Evolutionary conservation across 2,797 vertebrate genomes (phyloP).

Genomic region (Enoplosus armatus): DNA sequence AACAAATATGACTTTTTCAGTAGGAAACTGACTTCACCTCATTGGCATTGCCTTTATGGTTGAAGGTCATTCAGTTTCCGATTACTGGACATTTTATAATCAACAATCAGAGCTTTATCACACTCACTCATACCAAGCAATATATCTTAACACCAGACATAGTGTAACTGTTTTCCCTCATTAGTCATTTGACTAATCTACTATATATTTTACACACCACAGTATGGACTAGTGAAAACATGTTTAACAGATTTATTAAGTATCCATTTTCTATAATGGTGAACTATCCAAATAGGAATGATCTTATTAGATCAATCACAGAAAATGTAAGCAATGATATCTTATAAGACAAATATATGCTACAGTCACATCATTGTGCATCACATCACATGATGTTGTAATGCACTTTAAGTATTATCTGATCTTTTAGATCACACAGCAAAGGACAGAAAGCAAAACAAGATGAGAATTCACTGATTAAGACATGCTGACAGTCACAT

Average conservation of each 20-base stretch:
- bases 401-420: too few relatives aligned
- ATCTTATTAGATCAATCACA: not conserved
- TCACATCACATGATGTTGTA: too few relatives aligned
- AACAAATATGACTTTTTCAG: not conserved
- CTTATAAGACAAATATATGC: not conserved
- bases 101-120: constrained; percentile 41
- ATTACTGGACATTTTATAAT: constrained; percentile 29
- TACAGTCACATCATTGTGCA: not conserved
- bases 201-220: not conserved
- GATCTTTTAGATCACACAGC: constrained; percentile 2
- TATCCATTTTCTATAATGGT: not conserved
- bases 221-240: not conserved
- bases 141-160: not conserved
- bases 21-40: not conserved
- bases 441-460: not conserved
- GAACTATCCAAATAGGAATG: not conserved
- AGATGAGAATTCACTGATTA: not conserved
- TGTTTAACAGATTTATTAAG: not conserved
- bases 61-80: constrained; percentile 38
- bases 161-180: not conserved
- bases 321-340: not conserved
- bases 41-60: not conserved
- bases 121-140: not conserved
- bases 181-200: not conserved
- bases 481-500: not conserved